phyloP scores from a whole-genome alignment of 2,113 vertebrate species.

The Phrynocephalus versicolor region DNA sequence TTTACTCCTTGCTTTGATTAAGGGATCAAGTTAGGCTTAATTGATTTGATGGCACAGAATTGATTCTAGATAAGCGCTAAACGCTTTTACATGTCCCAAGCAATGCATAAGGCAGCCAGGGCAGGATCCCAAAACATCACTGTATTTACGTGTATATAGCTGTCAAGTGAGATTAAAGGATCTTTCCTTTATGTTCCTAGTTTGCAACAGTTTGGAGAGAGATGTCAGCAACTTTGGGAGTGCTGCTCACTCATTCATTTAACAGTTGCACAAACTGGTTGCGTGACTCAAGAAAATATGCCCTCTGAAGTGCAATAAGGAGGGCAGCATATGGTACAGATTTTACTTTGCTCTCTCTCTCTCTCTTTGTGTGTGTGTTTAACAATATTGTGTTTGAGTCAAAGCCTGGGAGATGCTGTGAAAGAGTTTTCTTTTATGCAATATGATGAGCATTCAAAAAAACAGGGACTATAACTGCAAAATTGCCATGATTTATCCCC shows the following conservation, averaged over 20 bases:
- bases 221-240: background rate
- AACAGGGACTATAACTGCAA: rapidly evolving
- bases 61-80: constrained; percentile 54
- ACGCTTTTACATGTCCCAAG: constrained; percentile 45
- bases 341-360: too few relatives aligned
- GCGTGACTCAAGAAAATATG: background rate
- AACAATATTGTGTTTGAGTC: background rate
- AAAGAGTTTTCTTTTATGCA: background rate
- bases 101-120: constrained; percentile 17
- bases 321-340: too few relatives aligned
- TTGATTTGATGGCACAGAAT: constrained; percentile 2
- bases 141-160: rapidly evolving
- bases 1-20: constrained; percentile 43
- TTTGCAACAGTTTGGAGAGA: background rate
- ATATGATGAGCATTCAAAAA: background rate
- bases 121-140: background rate
- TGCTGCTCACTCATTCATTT: rapidly evolving
- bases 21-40: background rate
- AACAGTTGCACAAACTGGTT: background rate
- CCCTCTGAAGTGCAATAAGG: background rate
- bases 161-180: background rate
- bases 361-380: background rate
- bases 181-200: background rate
- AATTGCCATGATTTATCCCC: background rate
- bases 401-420: background rate